These are phyloP conservation scores for Tricholaema leucomelas DNA, from an alignment of 2,113 vertebrate species.

Conservation along the genomic window DNA sequence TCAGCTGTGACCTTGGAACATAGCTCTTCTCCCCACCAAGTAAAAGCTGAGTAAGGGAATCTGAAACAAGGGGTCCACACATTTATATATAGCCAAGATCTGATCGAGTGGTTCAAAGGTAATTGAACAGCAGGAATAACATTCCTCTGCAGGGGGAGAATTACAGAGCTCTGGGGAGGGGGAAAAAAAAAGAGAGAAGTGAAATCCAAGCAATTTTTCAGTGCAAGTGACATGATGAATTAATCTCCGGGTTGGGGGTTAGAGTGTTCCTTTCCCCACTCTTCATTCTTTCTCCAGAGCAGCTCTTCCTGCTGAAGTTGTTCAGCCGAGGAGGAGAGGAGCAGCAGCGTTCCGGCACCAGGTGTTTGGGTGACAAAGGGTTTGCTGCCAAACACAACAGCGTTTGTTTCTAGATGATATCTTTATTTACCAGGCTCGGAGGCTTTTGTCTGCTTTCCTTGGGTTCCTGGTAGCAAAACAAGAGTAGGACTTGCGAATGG, in stretches of 20 bases:
- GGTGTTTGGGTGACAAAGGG: background rate
- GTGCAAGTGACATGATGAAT: background rate
- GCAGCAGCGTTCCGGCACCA: background rate
- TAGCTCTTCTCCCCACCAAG: background rate
- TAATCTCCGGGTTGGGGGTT: background rate
- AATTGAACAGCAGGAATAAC: slow-evolving; percentile 43
- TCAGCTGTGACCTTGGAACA: slow-evolving; percentile 63
- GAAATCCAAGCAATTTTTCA: slow-evolving; percentile 19
- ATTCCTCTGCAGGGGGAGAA: slow-evolving; percentile 18
- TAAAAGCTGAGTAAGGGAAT: slow-evolving; percentile 57
- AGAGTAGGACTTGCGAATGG: background rate
- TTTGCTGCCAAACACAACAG: background rate
- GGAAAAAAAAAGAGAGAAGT: background rate
- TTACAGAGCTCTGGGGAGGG: background rate
- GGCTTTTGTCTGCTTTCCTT: background rate
- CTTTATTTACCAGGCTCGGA: background rate
- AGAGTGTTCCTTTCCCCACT: background rate
- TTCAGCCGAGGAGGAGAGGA: background rate
- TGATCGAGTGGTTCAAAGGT: slow-evolving; percentile 23
- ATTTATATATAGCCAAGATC: background rate
- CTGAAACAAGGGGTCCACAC: background rate
- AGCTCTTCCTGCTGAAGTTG: background rate
- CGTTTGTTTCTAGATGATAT: background rate
- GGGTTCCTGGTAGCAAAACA: background rate
- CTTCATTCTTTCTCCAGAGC: background rate